Conservation (phyloP, 2,797 vertebrate genomes). For the Lagodon rhomboides region DNA sequence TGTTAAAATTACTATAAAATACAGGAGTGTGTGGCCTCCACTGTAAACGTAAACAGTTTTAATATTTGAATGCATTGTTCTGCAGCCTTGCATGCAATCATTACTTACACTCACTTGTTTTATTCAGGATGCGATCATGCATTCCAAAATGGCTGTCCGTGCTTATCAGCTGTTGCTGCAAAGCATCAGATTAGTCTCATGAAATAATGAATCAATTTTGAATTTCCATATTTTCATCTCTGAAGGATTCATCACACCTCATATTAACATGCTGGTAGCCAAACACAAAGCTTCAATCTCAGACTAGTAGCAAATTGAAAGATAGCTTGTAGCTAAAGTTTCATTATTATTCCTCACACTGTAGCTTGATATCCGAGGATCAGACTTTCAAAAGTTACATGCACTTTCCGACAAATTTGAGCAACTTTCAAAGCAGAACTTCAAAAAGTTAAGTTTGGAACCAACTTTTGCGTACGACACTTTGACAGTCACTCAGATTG, state of each 20-base stretch:
- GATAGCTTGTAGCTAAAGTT: neutral
- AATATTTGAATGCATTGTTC: no score
- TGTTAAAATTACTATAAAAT: conserved; percentile 1
- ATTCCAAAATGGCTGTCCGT: neutral
- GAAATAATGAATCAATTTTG: neutral
- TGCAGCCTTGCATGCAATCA: no score
- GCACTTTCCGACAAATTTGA: neutral
- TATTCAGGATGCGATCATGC: neutral
- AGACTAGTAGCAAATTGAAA: neutral
- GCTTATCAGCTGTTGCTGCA: neutral
- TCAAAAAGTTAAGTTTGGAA: conserved; percentile 5
- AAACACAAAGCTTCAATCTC: neutral
- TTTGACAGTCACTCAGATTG: conserved; percentile 35
- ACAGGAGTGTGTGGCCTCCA: neutral
- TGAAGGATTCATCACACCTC: neutral
- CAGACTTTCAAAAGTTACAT: neutral
- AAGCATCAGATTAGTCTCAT: neutral
- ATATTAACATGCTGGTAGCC: neutral
- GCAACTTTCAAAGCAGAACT: conserved; percentile 1
- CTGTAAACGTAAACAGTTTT: neutral
- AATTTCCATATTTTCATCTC: neutral
- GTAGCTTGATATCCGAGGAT: neutral
- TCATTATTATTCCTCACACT: neutral
- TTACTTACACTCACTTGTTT: no score
- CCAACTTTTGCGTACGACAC: neutral